Percentiles rank a stretch among this genome's conserved stretches.
Evolutionary conservation across 1,140 invertebrate species (phyloP).

Genomic region (Episyrphus balteatus): DNA sequence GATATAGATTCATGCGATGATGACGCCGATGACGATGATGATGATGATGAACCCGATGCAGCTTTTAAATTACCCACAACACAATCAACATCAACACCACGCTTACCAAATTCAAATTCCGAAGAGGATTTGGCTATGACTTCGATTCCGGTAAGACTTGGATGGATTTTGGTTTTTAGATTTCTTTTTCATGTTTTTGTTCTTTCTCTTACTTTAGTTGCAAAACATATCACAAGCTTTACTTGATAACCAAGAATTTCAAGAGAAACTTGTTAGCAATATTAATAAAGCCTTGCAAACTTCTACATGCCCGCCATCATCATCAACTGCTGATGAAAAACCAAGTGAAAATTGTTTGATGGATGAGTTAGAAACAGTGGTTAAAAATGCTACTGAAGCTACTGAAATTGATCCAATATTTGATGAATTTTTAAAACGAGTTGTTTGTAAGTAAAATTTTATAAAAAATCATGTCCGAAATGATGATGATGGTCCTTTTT

Average conservation of each 20-base stretch:
- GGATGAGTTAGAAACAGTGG: slow-evolving; percentile 20
- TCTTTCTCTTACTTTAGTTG: neutral
- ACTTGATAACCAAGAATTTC: slow-evolving; percentile 24
- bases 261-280: slow-evolving; percentile 24
- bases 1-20: neutral
- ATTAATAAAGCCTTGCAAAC: slow-evolving; percentile 26
- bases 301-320: slow-evolving; percentile 11
- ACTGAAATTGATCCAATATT: slow-evolving; percentile 33
- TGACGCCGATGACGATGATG: neutral
- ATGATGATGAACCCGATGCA: neutral
- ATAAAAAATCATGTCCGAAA: neutral
- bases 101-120: neutral
- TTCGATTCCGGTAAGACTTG: neutral
- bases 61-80: slow-evolving; percentile 3
- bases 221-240: slow-evolving; percentile 25
- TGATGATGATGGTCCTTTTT: neutral
- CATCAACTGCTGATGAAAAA: slow-evolving; percentile 9
- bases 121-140: neutral
- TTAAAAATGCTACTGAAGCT: slow-evolving; percentile 27
- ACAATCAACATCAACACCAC: slow-evolving; percentile 7
- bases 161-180: no score
- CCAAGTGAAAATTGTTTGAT: neutral
- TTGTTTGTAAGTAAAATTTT: slow-evolving; percentile 11
- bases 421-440: slow-evolving; percentile 26
- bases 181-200: neutral